Base-by-base conservation (phyloP, 2,888 invertebrate genomes). In the Dryomyza anilis region DNA sequence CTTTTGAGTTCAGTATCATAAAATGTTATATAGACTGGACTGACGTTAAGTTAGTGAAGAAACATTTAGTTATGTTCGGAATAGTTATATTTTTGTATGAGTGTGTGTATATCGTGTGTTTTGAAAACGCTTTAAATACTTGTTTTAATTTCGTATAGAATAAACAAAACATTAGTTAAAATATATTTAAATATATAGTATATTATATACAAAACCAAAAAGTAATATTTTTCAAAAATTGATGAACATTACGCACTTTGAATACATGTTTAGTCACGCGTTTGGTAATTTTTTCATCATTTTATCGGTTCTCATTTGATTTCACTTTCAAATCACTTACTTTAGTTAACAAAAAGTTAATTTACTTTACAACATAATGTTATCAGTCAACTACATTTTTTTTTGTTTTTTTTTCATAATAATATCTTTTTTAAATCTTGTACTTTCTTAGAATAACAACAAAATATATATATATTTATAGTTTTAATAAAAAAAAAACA, bases 401-500 rank as follows among this genome's bases (percentile, higher is more conserved):
- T 52, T 52, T 14, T n/a, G 19, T 56, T 45, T n/a, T n/a, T n/a
- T n/a, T n/a, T n/a, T n/a, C n/a, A n/a, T n/a, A n/a, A n/a, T n/a
- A n/a, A n/a, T n/a, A n/a, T n/a, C n/a, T 48, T 59, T n/a, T n/a
- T n/a, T n/a, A n/a, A n/a, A n/a, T n/a, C n/a, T n/a, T n/a, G n/a
- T n/a, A n/a, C n/a, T 59, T 46, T 72, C 73, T 75, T 76, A 75
- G 74, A 76, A 76, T 76, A 79, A 78, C 79, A 79, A 79, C 78
- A 76, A 78, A 78, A 76, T 78, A 75, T 72, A 69, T 67, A 64
- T n/a, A 63, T 63, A 55, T 63, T 48, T 50, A 23, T 60, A 19
- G 27, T 16, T 45, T 45, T 21, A 53, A 61, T 71, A 73, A 76
- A 75, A 76, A 77, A 73, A 76, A 75, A 76, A 77, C 72, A 78